A percentile compares a stretch with the other conserved stretches of the same genome.
Conservation (phyloP, 2,113 vertebrate genomes). For the Dinomys branickii region DNA sequence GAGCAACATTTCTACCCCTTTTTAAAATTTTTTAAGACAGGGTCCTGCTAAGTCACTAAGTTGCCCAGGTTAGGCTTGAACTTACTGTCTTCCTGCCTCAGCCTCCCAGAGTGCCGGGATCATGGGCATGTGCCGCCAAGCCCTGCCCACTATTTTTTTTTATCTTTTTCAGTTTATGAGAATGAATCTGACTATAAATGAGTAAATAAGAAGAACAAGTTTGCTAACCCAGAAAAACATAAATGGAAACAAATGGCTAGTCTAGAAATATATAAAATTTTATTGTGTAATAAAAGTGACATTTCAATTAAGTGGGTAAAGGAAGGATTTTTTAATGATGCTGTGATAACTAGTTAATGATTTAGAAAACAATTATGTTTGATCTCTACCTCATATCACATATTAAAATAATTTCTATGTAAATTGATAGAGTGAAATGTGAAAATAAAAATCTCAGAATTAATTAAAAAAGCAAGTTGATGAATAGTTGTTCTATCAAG, state of each 20-base stretch:
- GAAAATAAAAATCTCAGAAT: slow-evolving; percentile 31
- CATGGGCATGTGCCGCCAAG: not conserved
- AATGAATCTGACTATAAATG: slow-evolving; percentile 16
- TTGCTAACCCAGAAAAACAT: not conserved
- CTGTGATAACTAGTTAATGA: not conserved
- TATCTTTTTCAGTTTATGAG: slow-evolving; percentile 9
- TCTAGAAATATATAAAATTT: slow-evolving; percentile 41
- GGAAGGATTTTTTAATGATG: not conserved
- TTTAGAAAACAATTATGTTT: slow-evolving; percentile 31
- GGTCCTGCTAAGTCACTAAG: not conserved
- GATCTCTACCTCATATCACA: not conserved
- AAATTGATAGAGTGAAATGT: slow-evolving; percentile 23
- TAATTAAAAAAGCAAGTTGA: not conserved
- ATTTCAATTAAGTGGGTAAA: slow-evolving; percentile 48
- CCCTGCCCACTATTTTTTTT: not conserved
- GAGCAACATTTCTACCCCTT: not conserved
- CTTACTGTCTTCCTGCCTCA: not conserved
- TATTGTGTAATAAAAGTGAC: not conserved
- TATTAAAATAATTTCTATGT: slow-evolving; percentile 54
- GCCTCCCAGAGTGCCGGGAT: not conserved
- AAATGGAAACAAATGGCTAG: not conserved
- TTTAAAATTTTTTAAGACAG: not conserved
- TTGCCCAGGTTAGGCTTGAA: not conserved
- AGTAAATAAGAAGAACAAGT: slow-evolving; percentile 23
- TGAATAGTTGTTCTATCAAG: not conserved